Base-by-base conservation (phyloP, 2,113 vertebrate genomes). In the Gallinago undulata region DNA sequence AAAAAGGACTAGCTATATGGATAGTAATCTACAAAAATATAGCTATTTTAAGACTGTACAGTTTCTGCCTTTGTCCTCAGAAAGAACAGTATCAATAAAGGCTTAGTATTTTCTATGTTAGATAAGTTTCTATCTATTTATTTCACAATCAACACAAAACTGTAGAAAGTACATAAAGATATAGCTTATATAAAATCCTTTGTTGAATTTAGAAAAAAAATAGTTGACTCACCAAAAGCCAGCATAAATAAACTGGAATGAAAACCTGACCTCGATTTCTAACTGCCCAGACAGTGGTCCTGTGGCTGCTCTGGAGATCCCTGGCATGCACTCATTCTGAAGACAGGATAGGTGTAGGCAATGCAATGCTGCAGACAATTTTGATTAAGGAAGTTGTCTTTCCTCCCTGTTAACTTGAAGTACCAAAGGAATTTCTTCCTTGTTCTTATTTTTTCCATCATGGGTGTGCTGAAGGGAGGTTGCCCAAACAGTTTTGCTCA, bases 301-400 rank as follows among this genome's bases (percentile, higher is more conserved):
- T 60, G 30, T 27, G 13, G 21, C 45, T 86, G 50, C 10, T 25
- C 19, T 79, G 1, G 11, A 60, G 21, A 22, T 24, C 10, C 21
- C 76, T 13, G 25, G 12, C 0, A 2, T 10, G 9, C 11, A 28
- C 45, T 17, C 2, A 0, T 45, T 76, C 53, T 56, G 35, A 64
- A 60, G 1, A 13, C 9, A 35, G 23, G 30, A 31, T 60, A 35
- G n/a, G 16, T 31, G 30, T 11, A 67, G 51, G n/a, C 4, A 55
- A 13, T n/a, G 33, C 5, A 81, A 27, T 0, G 0, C 17, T 63
- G 6, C 6, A 33, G 31, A 37, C 4, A 39, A 0, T 8, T 79
- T 56, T 35, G 15, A 55, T 63, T 75, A 78, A 69, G 30, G 5
- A 87, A 39, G 5, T 43, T 47, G 25, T 56, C 51, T 1, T 14